Base-by-base conservation (phyloP, 37 sponge, comb jelly and placozoan genomes). In the Mnemiopsis leidyi region DNA sequence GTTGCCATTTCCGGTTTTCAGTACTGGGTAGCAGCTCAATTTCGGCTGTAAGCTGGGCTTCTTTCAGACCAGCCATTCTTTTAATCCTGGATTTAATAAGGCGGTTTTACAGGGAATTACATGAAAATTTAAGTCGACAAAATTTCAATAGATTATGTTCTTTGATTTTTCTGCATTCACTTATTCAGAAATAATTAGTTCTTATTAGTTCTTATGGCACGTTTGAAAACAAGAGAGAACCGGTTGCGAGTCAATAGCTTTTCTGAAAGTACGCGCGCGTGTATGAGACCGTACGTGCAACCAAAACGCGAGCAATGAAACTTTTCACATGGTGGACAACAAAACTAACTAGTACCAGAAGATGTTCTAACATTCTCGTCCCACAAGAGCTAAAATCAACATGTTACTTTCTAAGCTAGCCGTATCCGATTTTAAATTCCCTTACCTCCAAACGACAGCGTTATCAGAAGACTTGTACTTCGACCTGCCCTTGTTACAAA, bases 361-460 rank as follows among this genome's bases (percentile, higher is more conserved):
- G 61, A 48, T 48, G 61, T 48, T 48, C 13, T 18, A 13, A 48
- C 61, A 18, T 48, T n/a, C 16, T 75, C 13, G 32, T 32, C 34
- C 34, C 76, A 75, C 34, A 32, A 75, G 18, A 16, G 34, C 34
- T 16, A 18, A 48, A 48, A 48, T 48, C 61, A 48, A 48, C 61
- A 48, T 18, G 13, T 48, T 48, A 48, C 61, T 48, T 48, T 48
- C 9, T 48, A 18, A 68, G 61, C 61, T 18, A 48, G 13, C 5
- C 61, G 13, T 23, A 32, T 75, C 34, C 33, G 16, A 16, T 20
- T 32, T 32, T 75, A 75, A 75, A 75, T 16, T 75, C 32, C 13
- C 34, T 94, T 93, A 95, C 97, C 93, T 98, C 98, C 98, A 98
- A 0, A 98, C 94, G 20, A 98, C 96, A 68, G 98, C 94, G 79